Evolutionary conservation across 2,888 invertebrate genomes (phyloP).

Genomic region (Morpho deidamia): DNA sequence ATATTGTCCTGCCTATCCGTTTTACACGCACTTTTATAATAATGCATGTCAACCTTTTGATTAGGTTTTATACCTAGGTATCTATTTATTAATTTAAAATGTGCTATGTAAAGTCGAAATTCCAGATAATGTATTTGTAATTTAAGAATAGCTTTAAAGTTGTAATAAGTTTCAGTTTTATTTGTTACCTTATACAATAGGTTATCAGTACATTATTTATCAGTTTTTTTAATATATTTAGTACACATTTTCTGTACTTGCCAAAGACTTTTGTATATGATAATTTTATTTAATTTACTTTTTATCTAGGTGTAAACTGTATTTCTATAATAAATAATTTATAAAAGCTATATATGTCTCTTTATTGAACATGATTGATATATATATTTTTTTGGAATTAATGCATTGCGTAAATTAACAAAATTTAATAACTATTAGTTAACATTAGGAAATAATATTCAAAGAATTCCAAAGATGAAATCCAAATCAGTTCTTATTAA

Average conservation of each 20-base stretch:
- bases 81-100: not conserved
- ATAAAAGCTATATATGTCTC: constrained; percentile 21
- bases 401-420: not conserved
- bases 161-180: constrained; percentile 1
- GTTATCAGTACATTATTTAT: not conserved
- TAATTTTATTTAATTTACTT: constrained; percentile 57
- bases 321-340: constrained; percentile 44
- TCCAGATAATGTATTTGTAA: not conserved
- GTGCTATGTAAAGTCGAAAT: not conserved
- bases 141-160: not conserved
- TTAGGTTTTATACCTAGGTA: not conserved
- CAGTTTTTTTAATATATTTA: constrained; percentile 3
- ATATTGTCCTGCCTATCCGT: no score
- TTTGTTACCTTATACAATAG: constrained; percentile 10
- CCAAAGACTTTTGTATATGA: constrained; percentile 77
- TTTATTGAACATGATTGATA: not conserved
- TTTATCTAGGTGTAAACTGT: constrained; percentile 58
- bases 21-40: not conserved
- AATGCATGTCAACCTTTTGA: not conserved
- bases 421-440: not conserved
- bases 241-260: constrained; percentile 49
- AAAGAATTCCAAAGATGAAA: not conserved
- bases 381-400: not conserved
- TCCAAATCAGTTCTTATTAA: not conserved
- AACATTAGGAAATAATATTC: not conserved